phyloP scores from a whole-genome alignment of 2,888 invertebrate species.

The Stratiomys singularior region DNA sequence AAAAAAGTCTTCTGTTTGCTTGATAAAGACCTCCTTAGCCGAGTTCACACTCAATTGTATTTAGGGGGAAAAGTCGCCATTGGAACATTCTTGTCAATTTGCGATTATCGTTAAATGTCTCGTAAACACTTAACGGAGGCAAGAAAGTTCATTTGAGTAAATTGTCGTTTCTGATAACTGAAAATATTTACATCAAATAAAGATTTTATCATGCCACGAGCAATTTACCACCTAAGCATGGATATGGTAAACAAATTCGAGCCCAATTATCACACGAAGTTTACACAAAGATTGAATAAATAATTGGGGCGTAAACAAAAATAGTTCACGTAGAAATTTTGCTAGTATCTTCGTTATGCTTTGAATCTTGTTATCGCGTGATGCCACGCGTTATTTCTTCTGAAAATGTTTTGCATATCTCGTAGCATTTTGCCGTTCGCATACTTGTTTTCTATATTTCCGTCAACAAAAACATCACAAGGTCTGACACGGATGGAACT shows the following conservation, averaged over 20 bases:
- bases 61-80: no score
- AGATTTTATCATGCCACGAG: background rate
- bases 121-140: background rate
- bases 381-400: slow-evolving; percentile 11
- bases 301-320: slow-evolving; percentile 24
- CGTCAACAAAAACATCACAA: slow-evolving; percentile 30
- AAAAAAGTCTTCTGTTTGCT: background rate
- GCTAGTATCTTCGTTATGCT: background rate
- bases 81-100: no score
- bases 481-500: slow-evolving; percentile 36
- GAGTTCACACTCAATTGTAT: background rate
- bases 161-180: background rate
- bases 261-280: background rate
- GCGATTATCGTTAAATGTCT: background rate
- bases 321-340: background rate
- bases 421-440: background rate
- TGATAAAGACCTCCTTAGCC: slow-evolving; percentile 1
- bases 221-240: background rate
- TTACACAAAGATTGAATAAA: background rate
- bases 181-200: slow-evolving; percentile 13
- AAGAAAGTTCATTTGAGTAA: background rate
- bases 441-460: background rate
- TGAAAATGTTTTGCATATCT: slow-evolving; percentile 1
- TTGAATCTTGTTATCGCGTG: background rate
- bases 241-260: background rate